Percentiles rank a stretch among this genome's conserved stretches.
These are phyloP conservation scores for Hippocampus kuda DNA, from an alignment of 2,797 vertebrate species.

Conservation along the genomic window DNA sequence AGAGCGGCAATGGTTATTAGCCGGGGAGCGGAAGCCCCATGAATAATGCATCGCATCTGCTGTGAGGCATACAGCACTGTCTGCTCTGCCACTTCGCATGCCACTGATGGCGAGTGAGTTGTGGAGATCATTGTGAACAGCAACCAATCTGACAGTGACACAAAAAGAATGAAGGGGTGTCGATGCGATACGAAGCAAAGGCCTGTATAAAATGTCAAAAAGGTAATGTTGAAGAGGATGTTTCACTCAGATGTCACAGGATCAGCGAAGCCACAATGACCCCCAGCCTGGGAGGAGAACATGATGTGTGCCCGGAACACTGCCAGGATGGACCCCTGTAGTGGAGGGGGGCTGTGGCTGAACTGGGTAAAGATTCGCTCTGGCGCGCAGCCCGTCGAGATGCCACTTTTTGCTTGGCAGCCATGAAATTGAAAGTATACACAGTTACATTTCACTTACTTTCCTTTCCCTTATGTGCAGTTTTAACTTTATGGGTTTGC, in stretches of 20 bases:
- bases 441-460: background rate
- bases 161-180: conserved; percentile 3
- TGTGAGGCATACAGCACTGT: conserved; percentile 50
- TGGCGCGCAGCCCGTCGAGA: background rate
- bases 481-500: background rate
- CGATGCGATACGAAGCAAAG: conserved; percentile 4
- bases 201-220: conserved; percentile 5
- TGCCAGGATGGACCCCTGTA: background rate
- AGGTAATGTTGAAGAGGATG: background rate
- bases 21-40: conserved; percentile 40
- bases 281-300: background rate
- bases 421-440: background rate
- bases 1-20: conserved; percentile 58
- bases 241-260: background rate
- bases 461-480: background rate
- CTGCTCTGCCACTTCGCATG: conserved; percentile 51
- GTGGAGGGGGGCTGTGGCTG: background rate
- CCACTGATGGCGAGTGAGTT: conserved; percentile 23
- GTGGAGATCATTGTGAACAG: conserved; percentile 36
- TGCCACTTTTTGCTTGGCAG: background rate
- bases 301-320: background rate
- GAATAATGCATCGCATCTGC: conserved; percentile 60
- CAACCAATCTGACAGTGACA: conserved; percentile 23
- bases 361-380: background rate
- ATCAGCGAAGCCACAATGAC: background rate